Evolutionary conservation across 1,140 invertebrate genomes (phyloP), one percentile per base, ranked within the genome.

Genomic region (Nebria ingens): DNA sequence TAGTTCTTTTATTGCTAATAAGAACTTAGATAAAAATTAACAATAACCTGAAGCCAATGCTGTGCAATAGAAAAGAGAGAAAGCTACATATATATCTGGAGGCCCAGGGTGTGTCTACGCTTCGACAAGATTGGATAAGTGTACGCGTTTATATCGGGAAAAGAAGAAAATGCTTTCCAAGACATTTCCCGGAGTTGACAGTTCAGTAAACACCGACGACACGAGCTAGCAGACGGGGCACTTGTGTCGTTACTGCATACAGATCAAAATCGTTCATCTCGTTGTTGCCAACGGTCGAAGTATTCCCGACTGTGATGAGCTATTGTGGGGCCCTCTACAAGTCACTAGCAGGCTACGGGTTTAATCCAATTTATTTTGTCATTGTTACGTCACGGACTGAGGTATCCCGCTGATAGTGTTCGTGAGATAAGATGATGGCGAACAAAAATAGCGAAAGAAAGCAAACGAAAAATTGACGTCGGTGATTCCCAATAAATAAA

Each of bases 341-440:
- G 64, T 65, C 65, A 65, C 64, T 60, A 62, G 61, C 63, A 66
- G 60, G 65, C 58, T 61, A 63, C 64, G 64, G 57, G 64, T 65
- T 67, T 69, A 69, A 69, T 69, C 65, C 65, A 67, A 68, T 69
- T 68, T 69, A 69, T 69, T 69, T 69, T 66, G 60, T 66, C 66
- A 67, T 68, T 68, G 65, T 68, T 67, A 63, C 62, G 61, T 68
- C 62, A 64, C 40, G 64, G 61, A 58, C 57, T 50, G 57, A 45
- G 40, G 40, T 45, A 45, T 17, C 40, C 40, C 40, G 40, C 40
- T 45, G 40, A 45, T 45, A 45, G 40, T 11, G 6, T 45, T 6
- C 40, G 6, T 45, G 40, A 6, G 40, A 45, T 45, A 45, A 45
- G 40, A 45, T 45, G 40, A 45, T 12, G 40, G 3, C 17, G 40